Evolutionary conservation across 2,113 vertebrate species (phyloP), one percentile per base, ranked within the genome.

Genomic region (Phrynocephalus versicolor): DNA sequence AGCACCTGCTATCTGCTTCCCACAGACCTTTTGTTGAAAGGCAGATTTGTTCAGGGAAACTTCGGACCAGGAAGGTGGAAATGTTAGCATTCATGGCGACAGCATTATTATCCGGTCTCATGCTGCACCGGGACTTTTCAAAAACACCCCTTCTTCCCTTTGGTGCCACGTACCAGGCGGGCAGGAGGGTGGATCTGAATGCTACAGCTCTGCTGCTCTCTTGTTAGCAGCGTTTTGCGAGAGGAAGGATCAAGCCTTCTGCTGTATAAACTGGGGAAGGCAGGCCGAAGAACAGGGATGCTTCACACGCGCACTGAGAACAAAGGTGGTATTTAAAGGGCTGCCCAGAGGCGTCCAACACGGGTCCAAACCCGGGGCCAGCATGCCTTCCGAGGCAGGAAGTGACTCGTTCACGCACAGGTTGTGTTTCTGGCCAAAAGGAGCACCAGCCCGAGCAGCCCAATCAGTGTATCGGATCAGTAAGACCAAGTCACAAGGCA

Each of bases 1-100:
- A 2, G 16, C 57, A 89, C 78, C 85, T 87, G 88, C 91, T 93
- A 91, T 85, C 80, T 88, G 90, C 90, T 94, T 93, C 93, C 90
- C 83, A 89, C 90, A 92, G 91, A 18, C 39, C 23, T 33, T 85
- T 73, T 57, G 58, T 82, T 82, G 91, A 92, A 62, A 85, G 87
- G 78, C 0, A 25, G 81, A 79, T 27, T 55, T 30, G 89, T 92
- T 89, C 90, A 90, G 83, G 81, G 90, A 25, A 87, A 70, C 71
- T 90, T 57, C 9, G 2, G 82, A 84, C 69, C 58, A 1, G 73
- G 79, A 86, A 80, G 88, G 72, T 62, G 60, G 1, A 12, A 80
- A 78, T 0, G 27, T 90, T 86, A 65, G 67, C 77, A 91, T 91
- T 83, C 89, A 1, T 16, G 83, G 27, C 19, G 0, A 0, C 80